Evolutionary conservation across 2,797 vertebrate genomes (phyloP).

Genomic region (Lindbergichthys nudifrons): DNA sequence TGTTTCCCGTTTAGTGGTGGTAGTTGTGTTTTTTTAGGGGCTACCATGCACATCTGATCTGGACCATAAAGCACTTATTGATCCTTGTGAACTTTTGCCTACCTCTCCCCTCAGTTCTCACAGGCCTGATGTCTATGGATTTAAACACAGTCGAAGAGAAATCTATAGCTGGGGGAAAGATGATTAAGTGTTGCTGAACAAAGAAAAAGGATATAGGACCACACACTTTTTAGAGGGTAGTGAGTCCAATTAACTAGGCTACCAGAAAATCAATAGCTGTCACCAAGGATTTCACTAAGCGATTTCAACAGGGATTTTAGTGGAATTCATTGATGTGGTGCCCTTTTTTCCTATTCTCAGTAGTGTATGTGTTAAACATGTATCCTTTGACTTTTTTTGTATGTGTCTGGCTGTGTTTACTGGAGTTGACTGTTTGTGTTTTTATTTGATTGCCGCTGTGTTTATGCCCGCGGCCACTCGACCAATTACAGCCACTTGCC

Average conservation of each 20-base stretch:
- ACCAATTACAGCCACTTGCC: constrained; percentile 40
- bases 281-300: constrained; percentile 78
- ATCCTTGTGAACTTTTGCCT: constrained; percentile 79
- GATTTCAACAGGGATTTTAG: constrained; percentile 72
- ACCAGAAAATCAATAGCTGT: constrained; percentile 79
- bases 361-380: constrained; percentile 55
- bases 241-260: constrained; percentile 79
- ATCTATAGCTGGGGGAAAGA: constrained; percentile 77
- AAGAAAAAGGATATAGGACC: constrained; percentile 72
- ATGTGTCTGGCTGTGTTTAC: background rate
- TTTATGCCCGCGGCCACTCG: constrained; percentile 44
- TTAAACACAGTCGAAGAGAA: constrained; percentile 76
- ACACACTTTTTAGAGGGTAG: constrained; percentile 75
- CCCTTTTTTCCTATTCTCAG: constrained; percentile 44
- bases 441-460: constrained; percentile 45
- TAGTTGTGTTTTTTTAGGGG: constrained; percentile 73
- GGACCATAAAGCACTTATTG: constrained; percentile 82
- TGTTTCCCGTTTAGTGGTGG: constrained; percentile 59
- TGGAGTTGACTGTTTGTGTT: constrained; percentile 36
- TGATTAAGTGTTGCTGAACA: constrained; percentile 81
- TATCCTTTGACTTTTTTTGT: constrained; percentile 15
- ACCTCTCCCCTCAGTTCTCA: constrained; percentile 58
- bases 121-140: constrained; percentile 75
- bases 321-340: constrained; percentile 71
- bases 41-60: constrained; percentile 80